Evolutionary conservation across 2,888 invertebrate genomes (phyloP), one percentile per base, ranked within the genome.

Genomic region (Eupithecia inturbata): DNA sequence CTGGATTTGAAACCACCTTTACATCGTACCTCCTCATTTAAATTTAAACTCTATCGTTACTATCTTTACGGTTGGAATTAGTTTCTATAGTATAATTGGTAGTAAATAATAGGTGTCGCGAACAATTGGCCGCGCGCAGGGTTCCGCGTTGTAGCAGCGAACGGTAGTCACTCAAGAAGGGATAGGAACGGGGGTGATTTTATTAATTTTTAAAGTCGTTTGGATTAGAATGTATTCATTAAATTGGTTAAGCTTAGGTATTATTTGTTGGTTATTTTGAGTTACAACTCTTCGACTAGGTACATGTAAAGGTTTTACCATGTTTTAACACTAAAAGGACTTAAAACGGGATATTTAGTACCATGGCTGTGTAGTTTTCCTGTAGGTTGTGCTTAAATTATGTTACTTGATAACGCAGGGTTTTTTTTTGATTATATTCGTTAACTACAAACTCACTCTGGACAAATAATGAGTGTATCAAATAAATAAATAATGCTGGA

Each of bases 51-150:
- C 73, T 73, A 76, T 28, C 1, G 4, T 0, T 0, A 0, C 36
- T 5, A 0, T 1, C 0, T 0, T 28, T 75, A 77, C 60, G 62
- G 78, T 74, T 70, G 36, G 68, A 71, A 73, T 60, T 77, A 10
- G 28, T 19, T 41, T 72, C 74, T 39, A 19, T 0, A 28, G 19
- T 39, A n/a, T n/a, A 19, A 62, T 81, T 84, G 87, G 87, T 87
- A 87, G 88, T 80, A 79, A 80, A 78, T 78, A 76, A 76, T 87
- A 89, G 91, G 92, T 93, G 92, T 93, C 92, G 89, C 76, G 85
- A 86, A 91, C 92, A 92, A 92, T 89, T 81, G 87, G 68, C 81
- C 78, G 79, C 83, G 83, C 83, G 70, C 70, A 78, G 79, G 87
- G 87, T 85, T 82, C 82, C 80, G 82, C 83, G 85, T 88, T 88